Percentiles rank a stretch among this genome's conserved stretches.
These are phyloP conservation scores for Tanaodytes sp. DNA, from an alignment of 2,888 invertebrate genomes.

Conservation along the genomic window DNA sequence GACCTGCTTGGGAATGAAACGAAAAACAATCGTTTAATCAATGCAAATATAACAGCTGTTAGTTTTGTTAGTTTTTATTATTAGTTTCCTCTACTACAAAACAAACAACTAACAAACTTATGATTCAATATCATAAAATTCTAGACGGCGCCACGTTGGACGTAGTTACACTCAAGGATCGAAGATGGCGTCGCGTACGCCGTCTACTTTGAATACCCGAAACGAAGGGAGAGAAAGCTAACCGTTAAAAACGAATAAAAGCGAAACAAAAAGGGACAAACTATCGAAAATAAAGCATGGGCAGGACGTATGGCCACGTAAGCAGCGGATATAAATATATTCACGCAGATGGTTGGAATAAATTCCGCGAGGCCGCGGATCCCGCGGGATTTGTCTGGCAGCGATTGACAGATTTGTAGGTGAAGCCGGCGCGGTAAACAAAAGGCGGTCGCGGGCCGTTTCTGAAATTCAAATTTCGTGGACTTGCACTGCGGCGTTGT, in stretches of 20 bases:
- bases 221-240: conserved; percentile 17
- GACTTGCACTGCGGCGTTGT: conserved; percentile 40
- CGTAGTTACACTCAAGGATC: too few relatives aligned
- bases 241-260: too few relatives aligned
- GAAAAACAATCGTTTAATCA: too few relatives aligned
- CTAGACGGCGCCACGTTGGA: too few relatives aligned
- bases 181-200: not conserved
- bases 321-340: not conserved
- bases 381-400: conserved; percentile 68
- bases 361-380: conserved; percentile 48
- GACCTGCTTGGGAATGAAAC: too few relatives aligned
- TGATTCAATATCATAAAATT: too few relatives aligned
- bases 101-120: too few relatives aligned
- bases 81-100: too few relatives aligned
- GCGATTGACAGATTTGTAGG: conserved; percentile 73
- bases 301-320: not conserved
- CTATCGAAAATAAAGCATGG: too few relatives aligned
- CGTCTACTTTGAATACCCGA: conserved; percentile 39
- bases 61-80: too few relatives aligned
- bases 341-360: conserved; percentile 48
- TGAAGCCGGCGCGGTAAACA: conserved; percentile 52
- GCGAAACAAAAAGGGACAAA: too few relatives aligned
- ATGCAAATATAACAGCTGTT: too few relatives aligned
- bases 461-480: conserved; percentile 72
- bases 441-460: conserved; percentile 57